Evolutionary conservation across 2,797 vertebrate species (phyloP).

Genomic region (Apogon hyalosoma): DNA sequence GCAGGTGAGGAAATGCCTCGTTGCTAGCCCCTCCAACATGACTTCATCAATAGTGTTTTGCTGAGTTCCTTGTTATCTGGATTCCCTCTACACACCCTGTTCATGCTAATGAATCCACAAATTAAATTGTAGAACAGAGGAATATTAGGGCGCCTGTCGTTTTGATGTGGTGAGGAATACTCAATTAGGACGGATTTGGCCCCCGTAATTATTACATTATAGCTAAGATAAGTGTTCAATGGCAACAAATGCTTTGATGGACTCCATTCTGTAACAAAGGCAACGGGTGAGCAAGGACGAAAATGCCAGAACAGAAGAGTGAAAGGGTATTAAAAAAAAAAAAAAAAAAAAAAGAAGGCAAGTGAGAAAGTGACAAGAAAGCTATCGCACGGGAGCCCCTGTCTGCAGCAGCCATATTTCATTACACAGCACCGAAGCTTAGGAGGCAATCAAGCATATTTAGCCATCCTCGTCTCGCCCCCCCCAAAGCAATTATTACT

Average conservation of each 20-base stretch:
- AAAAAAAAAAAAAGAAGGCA: constrained; percentile 25
- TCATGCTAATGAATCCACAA: constrained; percentile 82
- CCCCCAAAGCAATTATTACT: constrained; percentile 87
- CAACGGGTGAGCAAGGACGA: constrained; percentile 43
- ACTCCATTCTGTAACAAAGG: constrained; percentile 60
- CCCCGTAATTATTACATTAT: constrained; percentile 84
- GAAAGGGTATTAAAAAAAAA: constrained; percentile 28
- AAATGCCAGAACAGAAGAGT: constrained; percentile 51
- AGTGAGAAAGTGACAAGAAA: constrained; percentile 69
- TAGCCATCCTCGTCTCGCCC: constrained; percentile 78
- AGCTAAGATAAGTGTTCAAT: constrained; percentile 72
- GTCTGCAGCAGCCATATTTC: constrained; percentile 82
- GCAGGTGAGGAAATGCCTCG: constrained; percentile 21
- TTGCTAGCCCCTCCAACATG: constrained; percentile 26
- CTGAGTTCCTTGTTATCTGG: constrained; percentile 60
- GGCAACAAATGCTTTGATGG: constrained; percentile 74
- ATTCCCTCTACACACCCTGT: constrained; percentile 59
- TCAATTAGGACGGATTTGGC: constrained; percentile 77
- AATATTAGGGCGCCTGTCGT: constrained; percentile 70
- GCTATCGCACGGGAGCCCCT: constrained; percentile 54
- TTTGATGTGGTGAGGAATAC: constrained; percentile 75
- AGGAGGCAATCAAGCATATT: constrained; percentile 88
- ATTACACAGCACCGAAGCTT: constrained; percentile 83
- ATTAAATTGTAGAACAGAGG: constrained; percentile 84
- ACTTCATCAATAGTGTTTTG: constrained; percentile 53